These are phyloP conservation scores for Squalus acanthias DNA, from an alignment of 2,797 vertebrate genomes.

Conservation along the genomic window DNA sequence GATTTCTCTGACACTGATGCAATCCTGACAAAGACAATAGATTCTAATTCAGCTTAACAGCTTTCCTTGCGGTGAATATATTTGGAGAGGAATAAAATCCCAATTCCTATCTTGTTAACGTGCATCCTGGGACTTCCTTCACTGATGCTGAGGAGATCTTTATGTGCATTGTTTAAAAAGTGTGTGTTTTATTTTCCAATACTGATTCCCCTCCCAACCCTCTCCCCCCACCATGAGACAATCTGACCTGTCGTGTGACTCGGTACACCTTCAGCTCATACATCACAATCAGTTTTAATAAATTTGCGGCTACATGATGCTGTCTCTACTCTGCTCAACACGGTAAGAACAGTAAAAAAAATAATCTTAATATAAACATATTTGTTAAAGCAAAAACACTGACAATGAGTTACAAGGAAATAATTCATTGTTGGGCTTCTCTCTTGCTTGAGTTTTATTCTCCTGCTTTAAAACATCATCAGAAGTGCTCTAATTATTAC, in stretches of 20 bases:
- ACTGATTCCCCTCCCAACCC: conserved; percentile 45
- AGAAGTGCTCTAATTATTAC: neutral
- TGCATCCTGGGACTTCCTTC: neutral
- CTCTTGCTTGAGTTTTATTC: neutral
- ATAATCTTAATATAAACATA: neutral
- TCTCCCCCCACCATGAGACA: conserved; percentile 41
- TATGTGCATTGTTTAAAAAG: neutral
- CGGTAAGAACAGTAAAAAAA: neutral
- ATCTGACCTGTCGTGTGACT: conserved; percentile 39
- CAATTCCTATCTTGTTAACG: neutral
- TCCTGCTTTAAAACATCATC: neutral
- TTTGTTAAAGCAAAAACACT: neutral
- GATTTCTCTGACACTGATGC: conserved; percentile 20
- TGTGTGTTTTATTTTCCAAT: neutral
- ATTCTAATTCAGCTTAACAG: neutral
- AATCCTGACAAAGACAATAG: conserved; percentile 9
- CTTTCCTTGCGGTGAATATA: neutral
- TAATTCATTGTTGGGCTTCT: neutral
- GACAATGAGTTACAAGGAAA: neutral
- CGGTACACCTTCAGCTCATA: neutral
- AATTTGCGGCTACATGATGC: neutral
- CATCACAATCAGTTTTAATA: neutral
- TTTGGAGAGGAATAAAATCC: neutral
- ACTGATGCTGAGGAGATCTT: neutral
- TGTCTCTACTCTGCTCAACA: neutral